phyloP scores from a whole-genome alignment of 2,888 invertebrate species.

The Amphipoea oculea region DNA sequence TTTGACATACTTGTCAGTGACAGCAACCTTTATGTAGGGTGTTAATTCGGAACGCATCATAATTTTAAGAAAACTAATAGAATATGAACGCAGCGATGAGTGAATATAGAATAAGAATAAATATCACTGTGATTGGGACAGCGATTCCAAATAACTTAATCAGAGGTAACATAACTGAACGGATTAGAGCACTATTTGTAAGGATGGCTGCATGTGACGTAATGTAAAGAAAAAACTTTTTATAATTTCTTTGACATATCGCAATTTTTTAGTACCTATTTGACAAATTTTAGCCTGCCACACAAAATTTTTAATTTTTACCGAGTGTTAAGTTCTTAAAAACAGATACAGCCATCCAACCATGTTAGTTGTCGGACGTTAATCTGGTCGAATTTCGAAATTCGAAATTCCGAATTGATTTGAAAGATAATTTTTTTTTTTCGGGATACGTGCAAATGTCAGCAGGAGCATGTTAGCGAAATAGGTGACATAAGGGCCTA shows the following conservation, averaged over 20 bases:
- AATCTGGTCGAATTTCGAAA: too few relatives aligned
- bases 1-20: too few relatives aligned
- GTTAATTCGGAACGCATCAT: too few relatives aligned
- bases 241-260: background rate
- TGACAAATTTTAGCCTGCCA: background rate
- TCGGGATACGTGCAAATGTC: background rate
- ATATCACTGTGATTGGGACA: too few relatives aligned
- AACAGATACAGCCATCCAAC: background rate
- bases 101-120: too few relatives aligned
- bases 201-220: background rate
- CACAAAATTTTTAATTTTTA: constrained; percentile 39
- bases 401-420: background rate
- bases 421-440: background rate
- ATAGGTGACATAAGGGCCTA: too few relatives aligned
- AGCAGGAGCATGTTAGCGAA: background rate
- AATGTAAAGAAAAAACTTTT: background rate
- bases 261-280: background rate
- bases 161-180: too few relatives aligned
- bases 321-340: constrained; percentile 37
- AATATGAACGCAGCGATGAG: too few relatives aligned
- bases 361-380: background rate
- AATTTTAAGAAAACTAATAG: too few relatives aligned
- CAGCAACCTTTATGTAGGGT: too few relatives aligned
- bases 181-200: background rate
- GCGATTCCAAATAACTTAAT: too few relatives aligned